Conservation (phyloP, 2,797 vertebrate genomes). For the Xenopus petersii region DNA sequence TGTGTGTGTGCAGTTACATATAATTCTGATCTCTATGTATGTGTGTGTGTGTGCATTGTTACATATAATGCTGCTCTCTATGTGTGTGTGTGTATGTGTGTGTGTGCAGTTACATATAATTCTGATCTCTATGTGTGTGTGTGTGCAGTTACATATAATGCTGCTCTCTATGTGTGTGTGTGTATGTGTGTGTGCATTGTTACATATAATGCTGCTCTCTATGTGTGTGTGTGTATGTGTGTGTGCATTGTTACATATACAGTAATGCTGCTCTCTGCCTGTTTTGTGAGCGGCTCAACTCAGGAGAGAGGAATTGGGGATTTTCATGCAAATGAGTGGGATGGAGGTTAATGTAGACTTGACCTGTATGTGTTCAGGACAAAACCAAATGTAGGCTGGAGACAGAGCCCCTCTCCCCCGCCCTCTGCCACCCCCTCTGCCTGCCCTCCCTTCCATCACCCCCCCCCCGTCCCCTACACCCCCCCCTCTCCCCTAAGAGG, state of each 20-base stretch:
- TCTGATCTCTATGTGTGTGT: too few relatives aligned
- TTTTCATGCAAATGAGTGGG: conserved; percentile 54
- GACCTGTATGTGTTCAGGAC: conserved; percentile 37
- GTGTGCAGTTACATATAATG: too few relatives aligned
- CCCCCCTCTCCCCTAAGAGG: conserved; percentile 12
- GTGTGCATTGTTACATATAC: conserved; percentile 8
- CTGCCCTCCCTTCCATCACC: background rate
- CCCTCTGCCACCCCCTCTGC: background rate
- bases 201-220: too few relatives aligned
- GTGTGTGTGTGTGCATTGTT: too few relatives aligned
- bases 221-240: too few relatives aligned
- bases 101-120: too few relatives aligned
- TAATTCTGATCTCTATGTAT: too few relatives aligned
- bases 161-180: too few relatives aligned
- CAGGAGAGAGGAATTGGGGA: conserved; percentile 37
- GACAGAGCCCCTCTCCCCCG: background rate
- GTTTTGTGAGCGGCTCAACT: background rate
- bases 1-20: too few relatives aligned
- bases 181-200: too few relatives aligned
- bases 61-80: too few relatives aligned
- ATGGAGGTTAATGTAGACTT: conserved; percentile 48
- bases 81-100: too few relatives aligned
- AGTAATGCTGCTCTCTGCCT: background rate
- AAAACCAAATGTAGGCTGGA: conserved; percentile 30
- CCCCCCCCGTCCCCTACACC: conserved; percentile 4